Evolutionary conservation across 2,113 vertebrate species (phyloP).

Genomic region (Chelonoidis abingdonii): DNA sequence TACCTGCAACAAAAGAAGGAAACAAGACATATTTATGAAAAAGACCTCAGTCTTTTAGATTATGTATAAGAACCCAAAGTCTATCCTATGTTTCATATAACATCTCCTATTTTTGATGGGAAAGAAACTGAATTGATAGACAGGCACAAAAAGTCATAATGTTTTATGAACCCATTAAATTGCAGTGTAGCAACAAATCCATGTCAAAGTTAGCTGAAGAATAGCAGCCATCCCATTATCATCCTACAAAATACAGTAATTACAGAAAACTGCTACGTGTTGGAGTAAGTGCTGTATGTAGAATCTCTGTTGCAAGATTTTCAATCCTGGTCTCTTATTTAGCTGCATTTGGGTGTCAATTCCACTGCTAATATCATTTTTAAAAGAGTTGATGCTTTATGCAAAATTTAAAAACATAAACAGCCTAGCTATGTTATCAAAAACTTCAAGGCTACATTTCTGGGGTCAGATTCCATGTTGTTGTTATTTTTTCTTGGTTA

Average conservation of each 20-base stretch:
- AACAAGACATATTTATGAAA: background rate
- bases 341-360: background rate
- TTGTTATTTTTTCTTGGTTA: slow-evolving; percentile 40
- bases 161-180: background rate
- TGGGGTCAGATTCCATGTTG: slow-evolving; percentile 10
- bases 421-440: background rate
- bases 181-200: background rate
- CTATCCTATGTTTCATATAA: background rate
- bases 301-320: background rate
- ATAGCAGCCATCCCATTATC: background rate
- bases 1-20: background rate
- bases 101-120: background rate
- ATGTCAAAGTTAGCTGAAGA: background rate
- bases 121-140: background rate
- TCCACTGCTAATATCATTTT: background rate
- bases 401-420: background rate
- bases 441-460: background rate
- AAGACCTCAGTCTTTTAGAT: background rate
- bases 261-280: background rate
- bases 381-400: background rate
- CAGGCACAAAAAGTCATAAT: background rate
- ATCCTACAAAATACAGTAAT: background rate
- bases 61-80: background rate
- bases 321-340: background rate
- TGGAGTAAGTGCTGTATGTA: background rate